phyloP scores from a whole-genome alignment of 2,797 vertebrate species.

The Myripristis murdjan region DNA sequence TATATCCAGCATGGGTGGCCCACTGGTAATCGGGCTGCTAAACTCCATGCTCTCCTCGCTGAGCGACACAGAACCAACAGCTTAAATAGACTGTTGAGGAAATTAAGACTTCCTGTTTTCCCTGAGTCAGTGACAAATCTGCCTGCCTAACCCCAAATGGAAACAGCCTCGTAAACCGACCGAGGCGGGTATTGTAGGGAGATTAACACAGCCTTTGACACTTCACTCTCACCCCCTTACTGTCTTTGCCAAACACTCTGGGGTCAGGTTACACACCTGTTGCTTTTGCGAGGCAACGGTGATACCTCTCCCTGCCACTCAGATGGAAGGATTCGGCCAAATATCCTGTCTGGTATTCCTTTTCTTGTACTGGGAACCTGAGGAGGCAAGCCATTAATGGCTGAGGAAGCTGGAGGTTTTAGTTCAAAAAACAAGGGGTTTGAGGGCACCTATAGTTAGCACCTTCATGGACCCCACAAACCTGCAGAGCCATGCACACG shows the following conservation, averaged over 20 bases:
- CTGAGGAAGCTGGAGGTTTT: constrained; percentile 45
- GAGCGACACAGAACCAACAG: constrained; percentile 1
- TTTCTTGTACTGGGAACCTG: constrained; percentile 73
- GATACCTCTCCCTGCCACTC: constrained; percentile 65
- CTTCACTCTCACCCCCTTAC: constrained; percentile 63
- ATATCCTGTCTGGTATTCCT: constrained; percentile 70
- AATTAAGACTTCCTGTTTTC: constrained; percentile 37
- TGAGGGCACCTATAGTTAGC: constrained; percentile 34
- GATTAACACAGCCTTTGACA: constrained; percentile 69
- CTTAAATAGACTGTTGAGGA: constrained; percentile 6
- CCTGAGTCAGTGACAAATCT: constrained; percentile 31
- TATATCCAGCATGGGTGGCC: background rate
- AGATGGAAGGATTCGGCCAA: constrained; percentile 63
- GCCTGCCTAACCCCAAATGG: constrained; percentile 42
- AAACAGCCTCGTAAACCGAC: constrained; percentile 56
- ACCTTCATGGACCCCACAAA: constrained; percentile 8
- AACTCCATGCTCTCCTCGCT: background rate
- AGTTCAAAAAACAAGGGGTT: constrained; percentile 48
- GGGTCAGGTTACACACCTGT: constrained; percentile 75
- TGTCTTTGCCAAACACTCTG: constrained; percentile 46
- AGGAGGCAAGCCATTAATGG: constrained; percentile 53
- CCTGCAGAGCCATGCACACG: too few relatives aligned
- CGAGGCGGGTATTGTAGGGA: constrained; percentile 19
- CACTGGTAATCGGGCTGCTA: background rate
- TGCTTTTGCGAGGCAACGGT: constrained; percentile 50